Base-by-base conservation (phyloP, 2,113 vertebrate species). In the Leptodactylus fuscus region DNA sequence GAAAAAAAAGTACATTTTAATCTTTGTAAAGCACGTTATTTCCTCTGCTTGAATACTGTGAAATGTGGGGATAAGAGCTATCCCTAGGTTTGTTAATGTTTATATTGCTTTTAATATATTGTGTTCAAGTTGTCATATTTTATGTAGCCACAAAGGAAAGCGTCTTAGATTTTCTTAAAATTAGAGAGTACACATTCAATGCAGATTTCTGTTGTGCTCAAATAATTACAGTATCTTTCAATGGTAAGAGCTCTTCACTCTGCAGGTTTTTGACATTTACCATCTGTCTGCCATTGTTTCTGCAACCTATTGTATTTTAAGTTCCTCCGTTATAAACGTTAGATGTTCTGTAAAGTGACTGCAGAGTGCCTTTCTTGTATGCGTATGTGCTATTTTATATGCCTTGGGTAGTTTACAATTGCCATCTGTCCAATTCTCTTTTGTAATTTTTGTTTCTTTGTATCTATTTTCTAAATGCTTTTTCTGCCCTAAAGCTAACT, bases 231-330 rank as follows among this genome's bases (percentile, higher is more conserved):
- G 70, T 75, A 83, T 75, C 70, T 73, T 83, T 83, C 53, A 83
- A 58, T 46, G 12, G 51, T 62, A 55, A 83, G 70, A 83, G 53
- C 53, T 75, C 70, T 75, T 76, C 70, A 83, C 82, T 15, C 70
- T 83, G 71, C 70, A 75, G 82, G 51, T 75, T 83, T 75, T 75
- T 75, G 82, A 83, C 82, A 83, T 62, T 83, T 83, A 75, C 70
- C 82, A 83, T 83, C 82, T 83, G 82, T 74, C 70, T 55, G 53
- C 82, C 49, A 75, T 44, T 75, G 70, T 83, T 83, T 83, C 34
- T 83, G 82, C 82, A 83, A 62, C 49, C 70, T 75, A 75, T 83
- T 83, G 82, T 75, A 83, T 83, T 83, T 83, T 32, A 83, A 62
- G 71, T 62, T 83, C 55, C 69, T 75, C 69, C 32, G n/a, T 55